A percentile compares a stretch with the other conserved stretches of the same genome.
phyloP scores from a whole-genome alignment of 2,113 vertebrate species.

The Calyptommatus sinebrachiatus region DNA sequence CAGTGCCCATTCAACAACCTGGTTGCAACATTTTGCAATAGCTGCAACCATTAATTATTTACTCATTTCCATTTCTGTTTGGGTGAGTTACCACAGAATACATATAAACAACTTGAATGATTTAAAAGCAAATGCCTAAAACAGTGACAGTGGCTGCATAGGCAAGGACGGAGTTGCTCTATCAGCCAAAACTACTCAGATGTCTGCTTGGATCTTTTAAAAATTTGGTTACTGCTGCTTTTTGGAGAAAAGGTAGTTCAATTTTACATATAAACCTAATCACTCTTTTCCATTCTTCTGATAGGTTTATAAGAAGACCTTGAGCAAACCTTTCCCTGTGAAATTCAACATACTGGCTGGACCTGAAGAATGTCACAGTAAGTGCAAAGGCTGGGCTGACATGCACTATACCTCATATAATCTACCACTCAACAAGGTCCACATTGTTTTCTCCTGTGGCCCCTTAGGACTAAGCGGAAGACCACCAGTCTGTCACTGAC shows the following conservation, averaged over 20 bases:
- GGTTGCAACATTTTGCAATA: too few species aligned
- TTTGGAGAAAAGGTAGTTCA: background rate
- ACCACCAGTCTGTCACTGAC: constrained; percentile 43
- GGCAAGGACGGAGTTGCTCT: too few species aligned
- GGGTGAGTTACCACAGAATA: too few species aligned
- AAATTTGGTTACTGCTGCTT: constrained; percentile 10
- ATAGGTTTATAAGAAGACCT: constrained; percentile 47
- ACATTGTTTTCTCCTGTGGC: background rate
- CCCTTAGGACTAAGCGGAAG: constrained; percentile 46
- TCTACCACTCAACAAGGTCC: constrained; percentile 17
- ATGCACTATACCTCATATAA: constrained; percentile 20
- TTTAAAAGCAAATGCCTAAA: too few species aligned
- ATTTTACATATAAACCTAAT: constrained; percentile 23
- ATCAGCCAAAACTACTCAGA: too few species aligned
- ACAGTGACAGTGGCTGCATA: too few species aligned
- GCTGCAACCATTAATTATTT: too few species aligned
- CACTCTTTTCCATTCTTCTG: constrained; percentile 34
- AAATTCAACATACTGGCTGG: constrained; percentile 35
- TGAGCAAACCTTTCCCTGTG: constrained; percentile 32
- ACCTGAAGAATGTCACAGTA: constrained; percentile 65
- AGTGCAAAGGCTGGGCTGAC: constrained; percentile 36
- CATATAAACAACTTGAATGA: too few species aligned
- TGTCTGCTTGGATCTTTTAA: constrained; percentile 25
- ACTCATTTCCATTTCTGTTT: too few species aligned
- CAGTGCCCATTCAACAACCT: too few species aligned